Base-by-base conservation (phyloP, 2,797 vertebrate species). In the Notamacropus eugenii region DNA sequence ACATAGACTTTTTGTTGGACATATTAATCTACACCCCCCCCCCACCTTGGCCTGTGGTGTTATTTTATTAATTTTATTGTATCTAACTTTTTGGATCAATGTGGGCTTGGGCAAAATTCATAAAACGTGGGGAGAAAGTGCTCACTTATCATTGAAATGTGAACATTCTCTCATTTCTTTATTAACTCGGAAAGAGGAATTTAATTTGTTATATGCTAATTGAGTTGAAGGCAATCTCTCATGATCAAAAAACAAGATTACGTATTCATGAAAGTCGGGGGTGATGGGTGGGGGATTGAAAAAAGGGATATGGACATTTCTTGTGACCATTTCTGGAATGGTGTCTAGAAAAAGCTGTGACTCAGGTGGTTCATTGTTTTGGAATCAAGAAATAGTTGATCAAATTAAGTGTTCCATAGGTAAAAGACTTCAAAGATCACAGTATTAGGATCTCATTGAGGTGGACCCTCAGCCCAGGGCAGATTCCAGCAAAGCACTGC, bases 151-250 rank as follows among this genome's bases (percentile, higher is more conserved):
- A 93, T n/a, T 95, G 92, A 95, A 97, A 95, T 31, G 57, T 95
- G 94, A 96, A 95, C 97, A 97, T 93, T 93, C 59, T 97, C 56
- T 96, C 94, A 96, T 91, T 93, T 94, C 96, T 97, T 92, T 94
- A 96, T 95, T 97, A 96, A 95, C 54, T 95, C 94, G 93, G 91
- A 97, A 97, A 95, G 31, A 96, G 52, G 62, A 97, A 96, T 95
- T 96, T 98, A 98, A 97, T 98, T 97, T 97, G n/a, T 93, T 97
- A 90, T 95, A 96, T 98, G 97, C 95, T 97, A 98, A 98, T 98
- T 95, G 97, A 95, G 22, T 27, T 56, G 93, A 97, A 67, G 46
- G 31, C 59, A 96, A 90, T 95, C 91, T 96, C 46, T 55, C 40
- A 74, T 90, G 91, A 97, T 97, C n/a, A 93, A 92, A 97, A 87